phyloP scores from a whole-genome alignment of 1,140 invertebrate species.

The Triops cancriformis region DNA sequence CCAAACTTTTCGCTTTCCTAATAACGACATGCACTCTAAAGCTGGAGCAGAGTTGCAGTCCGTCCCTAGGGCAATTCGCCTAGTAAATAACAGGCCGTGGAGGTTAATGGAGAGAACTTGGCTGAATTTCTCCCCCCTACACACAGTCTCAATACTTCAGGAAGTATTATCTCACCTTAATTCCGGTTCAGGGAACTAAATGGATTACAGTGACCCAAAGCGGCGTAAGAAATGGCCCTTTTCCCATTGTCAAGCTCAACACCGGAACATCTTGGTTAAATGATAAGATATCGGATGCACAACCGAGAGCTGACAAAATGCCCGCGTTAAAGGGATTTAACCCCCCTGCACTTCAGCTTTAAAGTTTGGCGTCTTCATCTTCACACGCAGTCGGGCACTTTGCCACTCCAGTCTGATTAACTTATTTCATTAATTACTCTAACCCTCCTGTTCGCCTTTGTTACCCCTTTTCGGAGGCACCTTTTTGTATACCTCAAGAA shows the following conservation, averaged over 20 bases:
- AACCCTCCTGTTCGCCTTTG: background rate
- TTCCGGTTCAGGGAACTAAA: no score
- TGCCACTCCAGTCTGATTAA: background rate
- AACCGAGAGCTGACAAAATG: background rate
- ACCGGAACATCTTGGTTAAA: no score
- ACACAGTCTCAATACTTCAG: no score
- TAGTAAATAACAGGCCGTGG: background rate
- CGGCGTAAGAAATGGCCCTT: no score
- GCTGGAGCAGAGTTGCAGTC: background rate
- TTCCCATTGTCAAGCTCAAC: no score
- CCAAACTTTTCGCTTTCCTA: background rate
- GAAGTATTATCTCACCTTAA: no score
- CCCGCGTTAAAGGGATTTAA: background rate
- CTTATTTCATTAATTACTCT: background rate
- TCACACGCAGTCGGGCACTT: background rate
- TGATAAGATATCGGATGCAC: no score
- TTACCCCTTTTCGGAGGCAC: background rate
- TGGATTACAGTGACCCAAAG: no score
- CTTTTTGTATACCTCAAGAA: background rate
- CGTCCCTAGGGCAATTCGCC: background rate
- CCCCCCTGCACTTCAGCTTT: background rate
- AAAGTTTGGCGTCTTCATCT: background rate
- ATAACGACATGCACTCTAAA: conserved; percentile 3
- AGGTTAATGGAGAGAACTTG: background rate
- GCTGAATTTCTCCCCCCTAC: no score